Base-by-base conservation (phyloP, 2,888 invertebrate species). In the Apotomis betuletana region DNA sequence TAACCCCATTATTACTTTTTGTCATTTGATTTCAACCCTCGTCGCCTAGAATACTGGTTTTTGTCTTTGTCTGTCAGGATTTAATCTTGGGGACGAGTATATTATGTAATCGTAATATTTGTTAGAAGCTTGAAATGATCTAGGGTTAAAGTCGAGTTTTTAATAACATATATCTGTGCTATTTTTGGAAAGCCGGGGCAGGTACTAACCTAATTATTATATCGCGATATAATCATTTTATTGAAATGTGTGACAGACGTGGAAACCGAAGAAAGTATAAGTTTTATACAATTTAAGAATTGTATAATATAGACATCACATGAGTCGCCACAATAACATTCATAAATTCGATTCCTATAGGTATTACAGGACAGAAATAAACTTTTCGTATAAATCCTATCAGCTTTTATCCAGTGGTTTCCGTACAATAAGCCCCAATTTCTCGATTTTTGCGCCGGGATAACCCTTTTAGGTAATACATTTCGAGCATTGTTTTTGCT, bases 401-500 rank as follows among this genome's bases (percentile, higher is more conserved):
- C 51, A 59, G 58, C 49, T 59, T 59, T 38, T 49, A 57, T 62
- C 54, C 69, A 46, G 13, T 54, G 55, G 55, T 62, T 46, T 57
- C 54, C n/a, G 55, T n/a, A 67, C 62, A 67, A 41, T 57, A 71
- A 52, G 55, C 41, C 41, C 54, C 44, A 55, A 67, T 67, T 46
- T 49, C 61, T 57, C 13, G 51, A 63, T 70, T 62, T 67, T 71
- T 51, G 49, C 49, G 51, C 38, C 49, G 44, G 15, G 13, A 55
- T 41, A 58, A 70, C 51, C 67, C 71, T 67, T 72, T 63, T 36
- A 41, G 58, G 27, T 63, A 57, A 46, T 57, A 62, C 38, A 61
- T 71, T 67, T 57, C 49, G 44, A 41, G 57, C 8, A 55, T 67
- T 67, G 71, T 64, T 70, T 64, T n/a, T 61, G n/a, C 38, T 67